phyloP scores from a whole-genome alignment of 1,140 invertebrate genomes.

The Chironomus striatipennis region DNA sequence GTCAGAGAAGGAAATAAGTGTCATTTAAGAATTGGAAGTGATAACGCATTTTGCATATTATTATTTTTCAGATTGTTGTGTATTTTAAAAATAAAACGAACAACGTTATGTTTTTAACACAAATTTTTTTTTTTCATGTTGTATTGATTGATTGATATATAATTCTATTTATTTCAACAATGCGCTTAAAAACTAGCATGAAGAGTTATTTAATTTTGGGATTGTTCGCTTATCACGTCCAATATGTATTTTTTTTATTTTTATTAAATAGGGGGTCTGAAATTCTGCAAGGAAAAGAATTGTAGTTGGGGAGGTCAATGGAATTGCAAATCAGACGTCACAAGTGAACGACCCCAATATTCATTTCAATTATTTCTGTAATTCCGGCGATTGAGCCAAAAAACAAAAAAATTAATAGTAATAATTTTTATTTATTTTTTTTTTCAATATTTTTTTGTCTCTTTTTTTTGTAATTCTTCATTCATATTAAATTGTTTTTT shows the following conservation, averaged over 20 bases:
- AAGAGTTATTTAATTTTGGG: not conserved
- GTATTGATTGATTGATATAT: slow-evolving; percentile 14
- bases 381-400: not conserved
- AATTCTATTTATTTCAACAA: slow-evolving; percentile 15
- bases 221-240: not conserved
- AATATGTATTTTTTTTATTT: not conserved
- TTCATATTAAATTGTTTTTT: not conserved
- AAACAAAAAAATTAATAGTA: too few relatives aligned
- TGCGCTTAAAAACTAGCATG: slow-evolving; percentile 1
- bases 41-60: too few relatives aligned
- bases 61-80: too few relatives aligned
- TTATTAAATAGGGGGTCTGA: too few relatives aligned
- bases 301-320: too few relatives aligned
- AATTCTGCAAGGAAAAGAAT: too few relatives aligned
- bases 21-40: too few relatives aligned
- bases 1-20: too few relatives aligned
- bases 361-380: not conserved
- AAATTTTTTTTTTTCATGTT: not conserved
- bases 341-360: not conserved
- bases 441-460: not conserved
- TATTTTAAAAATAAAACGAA: not conserved
- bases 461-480: not conserved
- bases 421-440: too few relatives aligned
- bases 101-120: not conserved
- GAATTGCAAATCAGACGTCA: too few relatives aligned